These are phyloP conservation scores for Lasioglossum morio DNA, from an alignment of 2,888 invertebrate species.

Conservation along the genomic window DNA sequence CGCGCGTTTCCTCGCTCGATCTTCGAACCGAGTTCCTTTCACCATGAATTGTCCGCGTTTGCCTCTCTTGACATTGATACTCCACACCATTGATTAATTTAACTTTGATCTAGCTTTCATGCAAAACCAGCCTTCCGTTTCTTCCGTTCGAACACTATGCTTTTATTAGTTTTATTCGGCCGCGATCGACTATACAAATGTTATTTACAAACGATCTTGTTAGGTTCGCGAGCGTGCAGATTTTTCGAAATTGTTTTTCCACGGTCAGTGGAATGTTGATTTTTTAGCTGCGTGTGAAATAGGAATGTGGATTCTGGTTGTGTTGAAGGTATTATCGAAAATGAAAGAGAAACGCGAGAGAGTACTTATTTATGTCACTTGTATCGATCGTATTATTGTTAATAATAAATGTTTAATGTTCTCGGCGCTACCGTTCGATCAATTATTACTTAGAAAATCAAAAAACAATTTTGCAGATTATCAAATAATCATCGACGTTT, in stretches of 20 bases:
- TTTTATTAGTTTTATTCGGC: not conserved
- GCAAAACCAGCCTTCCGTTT: not conserved
- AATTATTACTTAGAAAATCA: no score
- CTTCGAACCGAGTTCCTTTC: not conserved
- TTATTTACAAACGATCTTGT: not conserved
- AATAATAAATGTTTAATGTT: no score
- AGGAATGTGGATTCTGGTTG: not conserved
- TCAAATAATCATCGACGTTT: no score
- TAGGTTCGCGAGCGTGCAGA: no score
- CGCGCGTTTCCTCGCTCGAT: not conserved
- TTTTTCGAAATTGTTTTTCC: no score
- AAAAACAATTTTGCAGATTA: no score
- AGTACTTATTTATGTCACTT: no score
- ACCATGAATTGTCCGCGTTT: not conserved
- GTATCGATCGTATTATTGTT: no score
- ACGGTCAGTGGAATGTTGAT: no score
- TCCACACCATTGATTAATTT: not conserved
- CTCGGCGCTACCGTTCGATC: no score
- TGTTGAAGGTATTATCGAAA: not conserved
- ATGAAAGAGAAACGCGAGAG: not conserved
- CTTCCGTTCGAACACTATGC: not conserved
- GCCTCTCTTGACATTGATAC: not conserved
- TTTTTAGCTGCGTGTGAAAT: not conserved
- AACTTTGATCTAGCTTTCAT: not conserved
- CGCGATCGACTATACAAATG: not conserved